phyloP scores from a whole-genome alignment of 92 coral and sea anemone species.

The Muricea muricata region DNA sequence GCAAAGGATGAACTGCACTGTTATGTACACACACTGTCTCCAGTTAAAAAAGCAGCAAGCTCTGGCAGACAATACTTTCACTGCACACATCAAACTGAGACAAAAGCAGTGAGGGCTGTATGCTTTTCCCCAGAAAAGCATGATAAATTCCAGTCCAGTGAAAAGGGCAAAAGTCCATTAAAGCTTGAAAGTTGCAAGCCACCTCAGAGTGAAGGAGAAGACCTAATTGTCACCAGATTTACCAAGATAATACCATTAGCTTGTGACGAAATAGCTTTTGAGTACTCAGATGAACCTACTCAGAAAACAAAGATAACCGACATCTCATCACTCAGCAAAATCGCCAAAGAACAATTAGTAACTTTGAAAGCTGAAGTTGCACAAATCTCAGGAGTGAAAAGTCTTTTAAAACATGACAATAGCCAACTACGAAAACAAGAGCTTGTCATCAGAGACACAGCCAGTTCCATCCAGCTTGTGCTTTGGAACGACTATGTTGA shows the following conservation, averaged over 20 bases:
- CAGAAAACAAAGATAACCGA: conserved; percentile 21
- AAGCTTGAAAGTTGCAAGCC: not conserved
- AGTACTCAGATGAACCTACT: not conserved
- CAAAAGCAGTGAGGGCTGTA: conserved; percentile 53
- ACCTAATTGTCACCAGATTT: not conserved
- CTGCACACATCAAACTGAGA: conserved; percentile 45
- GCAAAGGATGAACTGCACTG: no score
- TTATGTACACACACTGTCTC: conserved; percentile 51
- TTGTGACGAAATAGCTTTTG: not conserved
- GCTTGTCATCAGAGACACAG: conserved; percentile 61
- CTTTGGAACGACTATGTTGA: conserved; percentile 66
- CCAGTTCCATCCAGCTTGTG: conserved; percentile 57
- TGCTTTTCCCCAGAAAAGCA: conserved; percentile 13
- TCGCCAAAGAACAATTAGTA: conserved; percentile 63
- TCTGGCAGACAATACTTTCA: conserved; percentile 63
- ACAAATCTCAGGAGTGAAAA: conserved; percentile 43
- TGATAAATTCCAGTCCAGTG: not conserved
- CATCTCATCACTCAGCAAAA: conserved; percentile 61
- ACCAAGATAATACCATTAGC: not conserved
- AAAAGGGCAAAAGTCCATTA: not conserved
- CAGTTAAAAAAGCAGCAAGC: conserved; percentile 59
- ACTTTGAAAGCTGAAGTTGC: conserved; percentile 52
- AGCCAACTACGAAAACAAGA: conserved; percentile 52
- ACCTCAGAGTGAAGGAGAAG: not conserved
- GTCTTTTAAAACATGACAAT: not conserved